These are phyloP conservation scores for Cephonodes hylas DNA, from an alignment of 2,888 invertebrate genomes.

Conservation along the genomic window DNA sequence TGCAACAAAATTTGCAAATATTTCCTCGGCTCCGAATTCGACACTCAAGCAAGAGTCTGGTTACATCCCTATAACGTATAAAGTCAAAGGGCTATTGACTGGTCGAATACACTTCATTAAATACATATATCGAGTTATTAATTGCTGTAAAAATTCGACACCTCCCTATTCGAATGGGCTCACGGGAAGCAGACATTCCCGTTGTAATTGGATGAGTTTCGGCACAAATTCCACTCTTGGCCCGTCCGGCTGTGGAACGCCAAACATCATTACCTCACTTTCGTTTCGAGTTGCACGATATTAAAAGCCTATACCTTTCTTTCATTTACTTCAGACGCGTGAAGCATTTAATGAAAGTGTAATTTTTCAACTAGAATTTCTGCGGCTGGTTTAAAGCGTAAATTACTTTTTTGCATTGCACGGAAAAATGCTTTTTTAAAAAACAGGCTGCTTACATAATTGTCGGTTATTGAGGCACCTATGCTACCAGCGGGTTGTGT, in stretches of 20 bases:
- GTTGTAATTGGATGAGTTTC: constrained; percentile 8
- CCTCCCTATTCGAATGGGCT: neutral
- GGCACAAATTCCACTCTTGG: neutral
- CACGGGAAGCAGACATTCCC: neutral
- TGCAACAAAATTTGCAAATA: too few relatives aligned
- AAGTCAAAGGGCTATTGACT: too few relatives aligned
- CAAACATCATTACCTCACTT: neutral
- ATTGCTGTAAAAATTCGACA: neutral
- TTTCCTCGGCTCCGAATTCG: too few relatives aligned
- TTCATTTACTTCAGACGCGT: neutral
- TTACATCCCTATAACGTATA: too few relatives aligned
- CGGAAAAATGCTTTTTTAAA: too few relatives aligned
- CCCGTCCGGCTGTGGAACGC: neutral
- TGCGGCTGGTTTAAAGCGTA: neutral
- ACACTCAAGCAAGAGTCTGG: too few relatives aligned
- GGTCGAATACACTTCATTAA: too few relatives aligned
- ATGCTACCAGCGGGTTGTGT: too few relatives aligned
- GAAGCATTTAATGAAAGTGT: neutral
- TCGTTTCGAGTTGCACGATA: neutral
- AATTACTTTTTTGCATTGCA: neutral
- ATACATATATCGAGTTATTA: neutral
- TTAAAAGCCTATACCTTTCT: constrained; percentile 5
- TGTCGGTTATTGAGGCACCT: too few relatives aligned
- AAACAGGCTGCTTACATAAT: too few relatives aligned
- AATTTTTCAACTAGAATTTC: neutral